phyloP scores from a whole-genome alignment of 2,797 vertebrate species.

The Alosa sapidissima region DNA sequence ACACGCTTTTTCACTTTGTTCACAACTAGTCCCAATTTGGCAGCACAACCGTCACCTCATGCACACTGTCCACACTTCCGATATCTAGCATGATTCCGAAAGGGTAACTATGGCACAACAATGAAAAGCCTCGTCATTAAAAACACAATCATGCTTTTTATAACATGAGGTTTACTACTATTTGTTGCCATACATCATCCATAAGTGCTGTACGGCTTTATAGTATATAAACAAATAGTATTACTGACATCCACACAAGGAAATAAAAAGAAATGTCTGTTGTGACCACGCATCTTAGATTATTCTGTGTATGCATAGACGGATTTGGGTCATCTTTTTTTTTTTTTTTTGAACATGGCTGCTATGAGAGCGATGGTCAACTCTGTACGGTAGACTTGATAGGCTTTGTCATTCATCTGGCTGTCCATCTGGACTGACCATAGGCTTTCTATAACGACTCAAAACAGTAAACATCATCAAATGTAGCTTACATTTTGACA shows the following conservation, averaged over 20 bases:
- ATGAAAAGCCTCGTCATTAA: conserved; percentile 1
- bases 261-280: neutral
- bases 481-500: neutral
- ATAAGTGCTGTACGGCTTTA: neutral
- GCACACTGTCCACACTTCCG: neutral
- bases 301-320: neutral
- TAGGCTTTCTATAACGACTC: neutral
- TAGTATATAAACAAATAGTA: neutral
- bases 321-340: neutral
- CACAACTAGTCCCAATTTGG: neutral
- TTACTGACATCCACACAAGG: neutral
- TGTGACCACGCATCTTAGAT: neutral
- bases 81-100: neutral
- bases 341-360: neutral
- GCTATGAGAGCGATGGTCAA: neutral
- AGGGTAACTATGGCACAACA: conserved; percentile 11
- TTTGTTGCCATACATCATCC: neutral
- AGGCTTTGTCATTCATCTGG: neutral
- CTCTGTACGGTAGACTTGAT: neutral
- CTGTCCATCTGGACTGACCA: neutral
- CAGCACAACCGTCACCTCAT: neutral
- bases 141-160: neutral
- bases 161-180: neutral
- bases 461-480: neutral
- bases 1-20: neutral